These are phyloP conservation scores for Hoplodrina ambigua DNA, from an alignment of 2,888 invertebrate genomes.

Conservation along the genomic window DNA sequence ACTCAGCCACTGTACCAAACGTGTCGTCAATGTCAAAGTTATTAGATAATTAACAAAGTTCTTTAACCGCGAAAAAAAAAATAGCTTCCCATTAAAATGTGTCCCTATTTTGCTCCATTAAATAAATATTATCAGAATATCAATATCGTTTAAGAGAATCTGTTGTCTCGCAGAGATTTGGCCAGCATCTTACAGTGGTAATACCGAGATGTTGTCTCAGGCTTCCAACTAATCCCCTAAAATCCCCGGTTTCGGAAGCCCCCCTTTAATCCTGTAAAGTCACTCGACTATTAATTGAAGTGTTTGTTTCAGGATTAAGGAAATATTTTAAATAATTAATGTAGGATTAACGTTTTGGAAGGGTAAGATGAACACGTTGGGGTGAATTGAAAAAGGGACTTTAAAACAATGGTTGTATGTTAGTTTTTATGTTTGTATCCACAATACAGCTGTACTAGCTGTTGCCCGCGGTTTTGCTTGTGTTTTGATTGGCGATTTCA, in stretches of 20 bases:
- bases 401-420: too few species aligned
- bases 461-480: too few species aligned
- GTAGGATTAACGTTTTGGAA: conserved; percentile 38
- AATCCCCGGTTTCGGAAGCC: conserved; percentile 62
- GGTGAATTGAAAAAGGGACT: conserved; percentile 8
- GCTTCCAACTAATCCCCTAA: conserved; percentile 66
- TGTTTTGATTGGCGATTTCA: too few species aligned
- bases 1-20: too few species aligned
- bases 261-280: conserved; percentile 70
- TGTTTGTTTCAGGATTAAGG: conserved; percentile 64
- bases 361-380: conserved; percentile 19
- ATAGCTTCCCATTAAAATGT: neutral
- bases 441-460: too few species aligned
- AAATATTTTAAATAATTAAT: conserved; percentile 62
- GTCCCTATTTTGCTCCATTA: conserved; percentile 36
- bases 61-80: conserved; percentile 10
- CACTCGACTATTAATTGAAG: conserved; percentile 74
- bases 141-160: conserved; percentile 56
- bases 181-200: conserved; percentile 71
- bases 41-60: neutral
- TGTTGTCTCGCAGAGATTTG: conserved; percentile 54
- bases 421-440: too few species aligned
- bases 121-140: conserved; percentile 44
- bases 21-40: neutral
- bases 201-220: conserved; percentile 70